phyloP scores from a whole-genome alignment of 2,888 invertebrate genomes.

The Drosophila bunnanda region DNA sequence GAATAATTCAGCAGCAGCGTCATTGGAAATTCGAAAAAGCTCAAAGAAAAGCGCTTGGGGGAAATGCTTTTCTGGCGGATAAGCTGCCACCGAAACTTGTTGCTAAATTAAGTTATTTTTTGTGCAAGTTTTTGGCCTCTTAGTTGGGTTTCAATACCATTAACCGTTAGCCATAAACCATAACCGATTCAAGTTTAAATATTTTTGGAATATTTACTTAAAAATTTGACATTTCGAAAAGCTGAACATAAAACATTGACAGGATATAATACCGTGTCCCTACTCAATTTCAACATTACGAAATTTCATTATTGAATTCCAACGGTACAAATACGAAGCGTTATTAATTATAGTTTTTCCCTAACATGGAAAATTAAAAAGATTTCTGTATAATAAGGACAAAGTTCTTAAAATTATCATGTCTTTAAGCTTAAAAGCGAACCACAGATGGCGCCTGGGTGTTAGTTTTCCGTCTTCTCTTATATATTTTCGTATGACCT shows the following conservation, averaged over 20 bases:
- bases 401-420: background rate
- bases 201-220: background rate
- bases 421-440: background rate
- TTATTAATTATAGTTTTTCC: background rate
- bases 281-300: background rate
- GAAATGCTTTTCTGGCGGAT: conserved; percentile 9
- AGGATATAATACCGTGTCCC: background rate
- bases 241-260: too few relatives aligned
- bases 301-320: too few relatives aligned
- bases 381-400: background rate
- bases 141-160: conserved; percentile 1
- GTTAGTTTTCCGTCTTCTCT: background rate
- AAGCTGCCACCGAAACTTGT: conserved; percentile 9
- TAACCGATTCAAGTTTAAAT: conserved; percentile 1
- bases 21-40: conserved; percentile 70
- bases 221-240: background rate
- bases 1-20: conserved; percentile 55
- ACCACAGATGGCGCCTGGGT: conserved; percentile 5
- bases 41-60: conserved; percentile 12
- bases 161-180: background rate
- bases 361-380: too few relatives aligned
- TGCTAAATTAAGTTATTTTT: conserved; percentile 3
- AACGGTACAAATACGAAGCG: too few relatives aligned
- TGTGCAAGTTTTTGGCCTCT: background rate
- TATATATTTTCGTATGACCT: conserved; percentile 6